Conservation (phyloP, 2,888 invertebrate species). For the Platypus cylindrus region DNA sequence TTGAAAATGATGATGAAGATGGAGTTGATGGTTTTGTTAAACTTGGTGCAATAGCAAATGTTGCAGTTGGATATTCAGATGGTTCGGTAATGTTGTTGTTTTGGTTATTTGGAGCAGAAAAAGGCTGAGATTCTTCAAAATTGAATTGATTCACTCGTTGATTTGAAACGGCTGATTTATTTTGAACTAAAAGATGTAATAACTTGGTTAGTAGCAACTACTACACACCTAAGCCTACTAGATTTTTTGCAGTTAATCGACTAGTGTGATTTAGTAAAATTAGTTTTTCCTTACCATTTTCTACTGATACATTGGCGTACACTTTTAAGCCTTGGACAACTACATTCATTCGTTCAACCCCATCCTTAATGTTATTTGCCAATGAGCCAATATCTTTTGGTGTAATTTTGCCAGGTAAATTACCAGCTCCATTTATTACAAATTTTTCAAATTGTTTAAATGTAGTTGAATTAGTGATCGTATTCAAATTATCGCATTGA, state of each 20-base stretch:
- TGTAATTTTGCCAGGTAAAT: conserved; percentile 20
- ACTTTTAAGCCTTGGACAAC: conserved; percentile 58
- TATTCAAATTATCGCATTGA: conserved; percentile 47
- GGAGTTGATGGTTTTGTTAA: neutral
- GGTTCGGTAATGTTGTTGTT: too few species aligned
- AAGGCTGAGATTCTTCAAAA: neutral
- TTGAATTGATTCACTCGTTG: too few species aligned
- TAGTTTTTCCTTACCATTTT: conserved; percentile 19
- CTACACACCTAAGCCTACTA: too few species aligned
- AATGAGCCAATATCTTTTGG: conserved; percentile 19
- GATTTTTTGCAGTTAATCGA: too few species aligned
- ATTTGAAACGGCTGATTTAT: too few species aligned
- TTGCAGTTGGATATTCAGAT: neutral
- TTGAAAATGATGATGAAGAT: too few species aligned
- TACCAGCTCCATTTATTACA: too few species aligned
- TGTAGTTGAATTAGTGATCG: conserved; percentile 58
- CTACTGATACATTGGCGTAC: conserved; percentile 33
- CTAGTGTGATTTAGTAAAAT: too few species aligned
- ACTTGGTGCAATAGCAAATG: neutral
- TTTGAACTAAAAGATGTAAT: too few species aligned
- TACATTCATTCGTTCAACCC: conserved; percentile 50
- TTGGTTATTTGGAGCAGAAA: too few species aligned
- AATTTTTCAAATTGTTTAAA: too few species aligned
- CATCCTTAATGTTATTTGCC: conserved; percentile 40
- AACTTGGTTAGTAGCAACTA: neutral